Evolutionary conservation across 1,140 invertebrate species (phyloP), one percentile per base, ranked within the genome.

Genomic region (Zaprionus ornatus): DNA sequence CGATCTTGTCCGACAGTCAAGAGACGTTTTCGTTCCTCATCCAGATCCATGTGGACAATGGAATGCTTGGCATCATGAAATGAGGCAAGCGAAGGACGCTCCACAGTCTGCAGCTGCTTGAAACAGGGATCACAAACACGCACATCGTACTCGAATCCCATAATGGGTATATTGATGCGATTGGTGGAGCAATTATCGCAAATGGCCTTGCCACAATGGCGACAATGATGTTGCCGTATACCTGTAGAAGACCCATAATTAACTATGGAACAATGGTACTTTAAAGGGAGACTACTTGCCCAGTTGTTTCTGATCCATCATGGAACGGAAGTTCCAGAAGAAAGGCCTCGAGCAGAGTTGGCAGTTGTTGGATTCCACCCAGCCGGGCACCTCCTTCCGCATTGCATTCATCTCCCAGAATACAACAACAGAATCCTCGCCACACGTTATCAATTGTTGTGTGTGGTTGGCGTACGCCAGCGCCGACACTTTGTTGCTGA

Each of bases 101-200:
- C 98, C 71, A 96, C 95, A 82, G 97, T 96, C 82, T 97, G 96
- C 27, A 99, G 94, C 72, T 95, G 95, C 85, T 95, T 95, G 93
- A 96, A 96, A 93, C 99, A 99, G 19, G 96, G 95, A 91, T 98
- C 97, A 94, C 99, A 99, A 37, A 99, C 97, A 71, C 99, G 94
- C 62, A 99, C 98, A 93, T 98, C 97, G 94, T 98, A 99, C 93
- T 99, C 99, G 94, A 98, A 99, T 35, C 99, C 99, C 97, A 99
- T 98, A 55, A 96, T 94, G 0, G 99, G 99, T 91, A 99, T 97
- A 55, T 97, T 96, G 71, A 98, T 95, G 68, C 96, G 95, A 93
- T 97, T 96, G 25, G 95, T 95, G n/a, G 97, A 98, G 93, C 99
- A 99, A 80, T 95, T 95, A 92, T 97, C 97, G 93, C 98, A 99